A percentile compares a stretch with the other conserved stretches of the same genome.
These are phyloP conservation scores for Sylvilagus floridanus DNA, from an alignment of 2,797 vertebrate genomes.

Conservation along the genomic window DNA sequence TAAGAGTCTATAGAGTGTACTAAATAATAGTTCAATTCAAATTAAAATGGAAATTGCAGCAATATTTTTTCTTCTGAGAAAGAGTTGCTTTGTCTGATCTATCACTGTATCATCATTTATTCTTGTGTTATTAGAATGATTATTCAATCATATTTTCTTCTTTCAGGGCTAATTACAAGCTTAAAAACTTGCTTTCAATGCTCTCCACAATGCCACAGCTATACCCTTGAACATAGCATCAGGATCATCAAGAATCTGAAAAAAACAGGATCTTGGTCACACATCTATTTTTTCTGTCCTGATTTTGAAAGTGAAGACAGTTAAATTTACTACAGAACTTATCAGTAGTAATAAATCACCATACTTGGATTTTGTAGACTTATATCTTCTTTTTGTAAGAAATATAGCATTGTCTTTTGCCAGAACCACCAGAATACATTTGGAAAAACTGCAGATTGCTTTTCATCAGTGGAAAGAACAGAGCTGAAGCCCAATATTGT, in stretches of 20 bases:
- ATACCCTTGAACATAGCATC: neutral
- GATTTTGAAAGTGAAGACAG: constrained; percentile 50
- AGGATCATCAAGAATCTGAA: neutral
- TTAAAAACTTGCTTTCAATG: constrained; percentile 75
- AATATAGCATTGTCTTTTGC: neutral
- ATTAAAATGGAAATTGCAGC: constrained; percentile 78
- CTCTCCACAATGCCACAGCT: constrained; percentile 61
- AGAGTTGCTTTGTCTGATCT: constrained; percentile 81
- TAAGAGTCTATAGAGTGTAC: constrained; percentile 64
- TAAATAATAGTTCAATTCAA: constrained; percentile 80
- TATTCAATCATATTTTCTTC: constrained; percentile 76
- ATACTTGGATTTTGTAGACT: neutral
- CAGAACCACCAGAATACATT: neutral
- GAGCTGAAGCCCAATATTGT: neutral
- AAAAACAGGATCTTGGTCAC: neutral
- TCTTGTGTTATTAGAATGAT: constrained; percentile 76
- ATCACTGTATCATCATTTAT: constrained; percentile 76
- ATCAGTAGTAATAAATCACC: constrained; percentile 14
- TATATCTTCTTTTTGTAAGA: neutral
- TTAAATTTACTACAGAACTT: constrained; percentile 41
- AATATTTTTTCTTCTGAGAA: constrained; percentile 67
- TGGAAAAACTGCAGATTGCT: neutral
- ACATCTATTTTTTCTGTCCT: neutral
- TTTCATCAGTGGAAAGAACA: neutral
- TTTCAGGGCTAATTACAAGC: constrained; percentile 82